These are phyloP conservation scores for Epicampocera succincta DNA, from an alignment of 2,888 invertebrate species.

Conservation along the genomic window DNA sequence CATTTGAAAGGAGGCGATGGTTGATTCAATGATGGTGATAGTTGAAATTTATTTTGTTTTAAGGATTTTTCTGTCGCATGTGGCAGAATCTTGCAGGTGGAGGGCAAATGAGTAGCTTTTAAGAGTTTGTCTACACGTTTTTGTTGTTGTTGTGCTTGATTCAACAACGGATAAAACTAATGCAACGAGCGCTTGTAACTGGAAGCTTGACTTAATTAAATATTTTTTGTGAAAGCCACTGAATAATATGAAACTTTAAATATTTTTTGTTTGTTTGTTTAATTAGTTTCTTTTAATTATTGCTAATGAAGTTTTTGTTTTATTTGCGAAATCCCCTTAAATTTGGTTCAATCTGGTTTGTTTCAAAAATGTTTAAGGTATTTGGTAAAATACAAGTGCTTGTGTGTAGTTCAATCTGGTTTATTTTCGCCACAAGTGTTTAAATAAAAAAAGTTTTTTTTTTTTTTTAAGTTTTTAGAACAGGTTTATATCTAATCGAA, in stretches of 20 bases:
- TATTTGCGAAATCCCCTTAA: constrained; percentile 18
- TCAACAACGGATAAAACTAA: constrained; percentile 21
- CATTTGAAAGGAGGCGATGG: no score
- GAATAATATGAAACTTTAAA: background rate
- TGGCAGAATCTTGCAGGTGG: background rate
- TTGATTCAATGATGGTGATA: no score
- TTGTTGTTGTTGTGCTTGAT: background rate
- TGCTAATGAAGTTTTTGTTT: constrained; percentile 18
- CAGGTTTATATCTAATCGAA: background rate
- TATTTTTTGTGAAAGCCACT: constrained; percentile 7
- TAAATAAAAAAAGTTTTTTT: background rate
- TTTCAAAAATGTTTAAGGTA: background rate
- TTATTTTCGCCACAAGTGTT: constrained; percentile 8
- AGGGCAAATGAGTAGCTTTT: background rate
- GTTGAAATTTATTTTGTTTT: no score
- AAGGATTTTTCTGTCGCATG: no score
- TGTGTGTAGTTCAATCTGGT: constrained; percentile 18
- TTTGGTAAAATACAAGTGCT: background rate
- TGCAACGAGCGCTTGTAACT: constrained; percentile 5
- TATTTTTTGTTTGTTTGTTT: constrained; percentile 4
- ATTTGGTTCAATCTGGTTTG: constrained; percentile 46
- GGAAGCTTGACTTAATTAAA: constrained; percentile 12
- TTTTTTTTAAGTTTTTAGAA: background rate
- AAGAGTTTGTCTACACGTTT: background rate
- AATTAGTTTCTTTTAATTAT: constrained; percentile 40